Base-by-base conservation (phyloP, 2,797 vertebrate genomes). In the Sebastes oblongus region DNA sequence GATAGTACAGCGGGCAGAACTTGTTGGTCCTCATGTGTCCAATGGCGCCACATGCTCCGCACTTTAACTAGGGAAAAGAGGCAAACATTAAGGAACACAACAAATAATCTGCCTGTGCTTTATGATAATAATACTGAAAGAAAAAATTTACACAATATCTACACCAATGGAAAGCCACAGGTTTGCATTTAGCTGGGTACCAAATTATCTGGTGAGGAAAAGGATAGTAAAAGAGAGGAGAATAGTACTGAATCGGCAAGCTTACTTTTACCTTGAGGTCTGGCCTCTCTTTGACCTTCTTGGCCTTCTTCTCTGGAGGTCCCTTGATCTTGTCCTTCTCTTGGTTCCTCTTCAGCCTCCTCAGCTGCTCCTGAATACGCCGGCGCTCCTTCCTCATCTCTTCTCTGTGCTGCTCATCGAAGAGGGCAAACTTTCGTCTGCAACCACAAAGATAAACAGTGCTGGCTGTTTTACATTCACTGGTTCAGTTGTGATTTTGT, bases 1-100 rank as follows among this genome's bases (percentile, higher is more conserved):
- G 98, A 92, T 99, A 99, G 95, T 99, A 99, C 20, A 99, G 95
- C 0, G 98, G 98, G 87, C 98, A 99, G 92, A 98, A 99, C 85
- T 99, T 99, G 92, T 99, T 99, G 91, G 98, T 99, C 85, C 98
- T 97, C 98, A 99, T 99, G 93, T 99, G 98, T 42, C 98, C 98
- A 8, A 99, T 99, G 81, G 97, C 98, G 69, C 98, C 98, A 92
- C 98, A 99, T 0, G 98, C 98, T 2, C 98, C 98, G 86, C 98
- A 99, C 94, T 99, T 99, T 42, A 99, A 94, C 98, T 99, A 88
- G 70, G 90, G 86, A 89, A 46, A 82, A 87, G 80, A 92, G 82
- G 71, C 55, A 82, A 84, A 86, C 66, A 82, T 92, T 92, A 76
- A 92, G 91, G 91, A 94, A 92, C 82, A 85, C 29, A 71, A 88